Evolutionary conservation across 2,888 invertebrate species (phyloP).

Genomic region (Acheta domesticus): DNA sequence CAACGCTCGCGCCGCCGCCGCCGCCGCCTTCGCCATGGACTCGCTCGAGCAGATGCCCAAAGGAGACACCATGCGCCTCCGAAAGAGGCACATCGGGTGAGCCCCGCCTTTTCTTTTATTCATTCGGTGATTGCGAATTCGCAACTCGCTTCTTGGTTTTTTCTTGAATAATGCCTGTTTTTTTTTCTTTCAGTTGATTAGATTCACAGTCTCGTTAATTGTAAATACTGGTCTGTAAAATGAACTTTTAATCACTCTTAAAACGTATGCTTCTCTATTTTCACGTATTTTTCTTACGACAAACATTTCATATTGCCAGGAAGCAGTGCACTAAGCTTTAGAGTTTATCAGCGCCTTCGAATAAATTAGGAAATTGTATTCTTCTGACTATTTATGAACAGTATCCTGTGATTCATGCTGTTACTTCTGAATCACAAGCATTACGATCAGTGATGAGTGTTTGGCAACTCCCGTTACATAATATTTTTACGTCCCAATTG

Average conservation of each 20-base stretch:
- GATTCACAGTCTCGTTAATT: no score
- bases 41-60: slow-evolving; percentile 69
- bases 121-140: slow-evolving; percentile 11
- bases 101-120: slow-evolving; percentile 41
- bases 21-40: slow-evolving; percentile 23
- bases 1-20: background rate
- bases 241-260: no score
- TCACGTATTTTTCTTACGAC: no score
- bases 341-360: no score
- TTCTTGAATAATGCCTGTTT: slow-evolving; percentile 28
- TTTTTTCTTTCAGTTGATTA: background rate
- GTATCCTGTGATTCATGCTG: no score
- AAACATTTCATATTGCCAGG: no score
- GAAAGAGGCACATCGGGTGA: slow-evolving; percentile 82
- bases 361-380: no score
- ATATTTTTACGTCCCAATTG: background rate
- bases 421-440: background rate
- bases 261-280: no score
- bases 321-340: no score
- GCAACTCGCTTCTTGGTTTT: background rate
- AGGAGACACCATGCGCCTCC: slow-evolving; percentile 72
- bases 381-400: no score
- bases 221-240: no score
- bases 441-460: slow-evolving; percentile 5
- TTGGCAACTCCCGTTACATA: background rate